These are phyloP conservation scores for Zapornia atra DNA, from an alignment of 2,113 vertebrate species.

Conservation along the genomic window DNA sequence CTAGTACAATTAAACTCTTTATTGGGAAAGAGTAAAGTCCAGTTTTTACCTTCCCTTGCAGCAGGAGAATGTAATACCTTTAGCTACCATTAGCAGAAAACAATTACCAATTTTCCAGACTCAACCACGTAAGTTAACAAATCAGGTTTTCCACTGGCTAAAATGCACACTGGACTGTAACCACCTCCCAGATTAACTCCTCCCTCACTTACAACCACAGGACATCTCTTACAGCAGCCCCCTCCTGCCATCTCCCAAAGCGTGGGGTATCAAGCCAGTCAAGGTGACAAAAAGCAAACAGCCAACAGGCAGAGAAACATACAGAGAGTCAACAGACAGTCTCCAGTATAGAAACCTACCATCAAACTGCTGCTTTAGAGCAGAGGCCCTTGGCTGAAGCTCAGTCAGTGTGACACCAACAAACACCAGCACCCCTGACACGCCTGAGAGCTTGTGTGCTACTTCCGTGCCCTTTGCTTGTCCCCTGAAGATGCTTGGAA, in stretches of 20 bases:
- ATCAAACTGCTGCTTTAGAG: neutral
- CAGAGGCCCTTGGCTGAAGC: accelerated
- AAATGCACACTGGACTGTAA: neutral
- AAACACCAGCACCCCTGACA: accelerated
- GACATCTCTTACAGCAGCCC: neutral
- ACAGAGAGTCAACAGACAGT: accelerated
- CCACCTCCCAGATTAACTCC: neutral
- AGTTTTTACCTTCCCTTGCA: neutral
- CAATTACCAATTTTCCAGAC: neutral
- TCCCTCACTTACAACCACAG: neutral
- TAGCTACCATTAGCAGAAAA: neutral
- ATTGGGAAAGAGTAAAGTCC: neutral
- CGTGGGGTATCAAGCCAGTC: neutral
- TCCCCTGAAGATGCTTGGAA: neutral
- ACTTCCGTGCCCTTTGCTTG: neutral
- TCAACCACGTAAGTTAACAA: neutral
- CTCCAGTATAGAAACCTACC: neutral
- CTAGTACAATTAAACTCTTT: neutral
- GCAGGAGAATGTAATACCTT: neutral
- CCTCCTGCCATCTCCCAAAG: neutral
- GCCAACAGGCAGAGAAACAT: neutral
- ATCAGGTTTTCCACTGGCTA: neutral
- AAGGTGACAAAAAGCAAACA: neutral
- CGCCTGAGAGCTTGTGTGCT: neutral
- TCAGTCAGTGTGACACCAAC: neutral